A percentile compares a stretch with the other conserved stretches of the same genome.
phyloP scores from a whole-genome alignment of 2,113 vertebrate species.

The Clinocottus analis region DNA sequence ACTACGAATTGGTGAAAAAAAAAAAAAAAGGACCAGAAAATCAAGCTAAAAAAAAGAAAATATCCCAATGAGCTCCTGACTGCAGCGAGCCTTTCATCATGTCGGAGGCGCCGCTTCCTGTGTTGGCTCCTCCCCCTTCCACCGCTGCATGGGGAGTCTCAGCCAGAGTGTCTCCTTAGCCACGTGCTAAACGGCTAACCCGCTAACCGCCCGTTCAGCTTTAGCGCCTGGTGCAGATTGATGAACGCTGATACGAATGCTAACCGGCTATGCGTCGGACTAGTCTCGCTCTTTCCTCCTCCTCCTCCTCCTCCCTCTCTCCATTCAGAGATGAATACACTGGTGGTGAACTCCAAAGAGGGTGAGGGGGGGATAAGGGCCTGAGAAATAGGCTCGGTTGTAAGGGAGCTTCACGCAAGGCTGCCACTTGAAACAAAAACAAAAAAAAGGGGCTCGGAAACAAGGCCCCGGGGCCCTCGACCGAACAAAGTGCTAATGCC shows the following conservation, averaged over 20 bases:
- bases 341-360: constrained; percentile 55
- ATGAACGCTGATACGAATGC: constrained; percentile 35
- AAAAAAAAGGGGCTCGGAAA: constrained; percentile 65
- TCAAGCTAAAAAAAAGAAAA: constrained; percentile 33
- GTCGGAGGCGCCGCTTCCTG: constrained; percentile 60
- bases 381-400: constrained; percentile 54
- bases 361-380: constrained; percentile 45
- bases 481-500: constrained; percentile 69
- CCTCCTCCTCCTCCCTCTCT: constrained; percentile 3
- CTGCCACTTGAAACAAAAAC: constrained; percentile 77
- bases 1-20: constrained; percentile 41
- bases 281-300: constrained; percentile 3
- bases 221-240: constrained; percentile 25
- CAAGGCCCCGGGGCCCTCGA: constrained; percentile 66
- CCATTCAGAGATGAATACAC: constrained; percentile 53
- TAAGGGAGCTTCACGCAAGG: constrained; percentile 66
- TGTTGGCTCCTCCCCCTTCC: constrained; percentile 59
- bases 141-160: constrained; percentile 47
- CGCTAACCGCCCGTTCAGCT: constrained; percentile 18
- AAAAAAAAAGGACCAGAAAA: neutral
- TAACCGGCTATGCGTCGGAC: constrained; percentile 27
- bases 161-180: constrained; percentile 43
- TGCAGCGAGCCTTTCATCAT: constrained; percentile 51
- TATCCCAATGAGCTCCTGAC: constrained; percentile 37
- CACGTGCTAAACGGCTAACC: neutral